Conservation (phyloP, 2,888 invertebrate genomes). For the Sinotaia quadrata region DNA sequence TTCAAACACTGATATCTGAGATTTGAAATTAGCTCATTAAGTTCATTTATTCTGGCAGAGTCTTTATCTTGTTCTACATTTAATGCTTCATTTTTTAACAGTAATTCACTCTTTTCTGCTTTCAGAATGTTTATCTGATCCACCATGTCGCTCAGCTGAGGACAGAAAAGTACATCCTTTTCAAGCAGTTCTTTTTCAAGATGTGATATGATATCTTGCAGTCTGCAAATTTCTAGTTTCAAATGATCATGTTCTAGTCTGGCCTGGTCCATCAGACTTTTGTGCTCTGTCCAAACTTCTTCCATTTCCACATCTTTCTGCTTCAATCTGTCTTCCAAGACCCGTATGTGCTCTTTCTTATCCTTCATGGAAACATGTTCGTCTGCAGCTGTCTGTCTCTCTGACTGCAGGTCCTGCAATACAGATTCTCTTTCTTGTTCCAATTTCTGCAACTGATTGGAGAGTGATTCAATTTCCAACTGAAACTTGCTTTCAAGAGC, state of each 20-base stretch:
- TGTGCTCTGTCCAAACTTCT: conserved; percentile 31
- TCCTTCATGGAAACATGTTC: conserved; percentile 3
- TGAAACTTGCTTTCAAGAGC: conserved; percentile 9
- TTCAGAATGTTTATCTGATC: not conserved
- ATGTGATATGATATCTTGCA: not conserved
- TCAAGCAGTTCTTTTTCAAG: not conserved
- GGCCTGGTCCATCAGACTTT: conserved; percentile 7
- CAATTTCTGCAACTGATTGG: conserved; percentile 1
- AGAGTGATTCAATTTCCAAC: conserved; percentile 21
- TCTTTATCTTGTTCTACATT: not conserved
- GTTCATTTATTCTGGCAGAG: not conserved
- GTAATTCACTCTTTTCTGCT: not conserved
- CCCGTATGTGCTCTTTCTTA: conserved; percentile 11
- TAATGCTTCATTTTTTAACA: not conserved
- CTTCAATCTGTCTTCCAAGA: conserved; percentile 2
- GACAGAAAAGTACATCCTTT: not conserved
- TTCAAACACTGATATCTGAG: not conserved
- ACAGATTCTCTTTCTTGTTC: conserved; percentile 6
- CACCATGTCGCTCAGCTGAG: not conserved
- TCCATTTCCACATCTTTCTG: conserved; percentile 31
- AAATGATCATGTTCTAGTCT: not conserved
- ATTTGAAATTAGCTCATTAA: not conserved
- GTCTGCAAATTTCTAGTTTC: not conserved
- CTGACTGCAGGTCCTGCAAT: conserved; percentile 11
- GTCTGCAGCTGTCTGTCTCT: conserved; percentile 1